Percentiles rank a stretch among this genome's conserved stretches.
These are phyloP conservation scores for Lithosia quadra DNA, from an alignment of 2,888 invertebrate species.

Conservation along the genomic window DNA sequence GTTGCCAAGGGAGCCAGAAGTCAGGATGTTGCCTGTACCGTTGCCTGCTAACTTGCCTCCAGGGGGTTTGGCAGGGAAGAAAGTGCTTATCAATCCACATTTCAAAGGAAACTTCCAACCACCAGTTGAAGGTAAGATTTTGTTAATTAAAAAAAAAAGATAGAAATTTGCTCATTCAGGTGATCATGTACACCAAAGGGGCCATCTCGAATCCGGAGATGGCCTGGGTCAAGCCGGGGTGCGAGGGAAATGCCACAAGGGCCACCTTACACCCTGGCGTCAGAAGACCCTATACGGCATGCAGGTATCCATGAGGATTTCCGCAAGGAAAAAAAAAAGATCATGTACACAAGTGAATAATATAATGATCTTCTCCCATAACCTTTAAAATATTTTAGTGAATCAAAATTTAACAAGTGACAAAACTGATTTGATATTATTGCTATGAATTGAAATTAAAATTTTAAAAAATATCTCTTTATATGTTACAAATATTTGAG, in stretches of 20 bases:
- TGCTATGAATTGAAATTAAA: too few relatives aligned
- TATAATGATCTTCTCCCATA: background rate
- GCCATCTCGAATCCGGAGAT: too few relatives aligned
- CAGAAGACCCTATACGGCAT: too few relatives aligned
- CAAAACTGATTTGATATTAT: background rate
- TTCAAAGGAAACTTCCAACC: conserved; percentile 88
- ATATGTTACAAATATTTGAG: too few relatives aligned
- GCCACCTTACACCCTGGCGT: too few relatives aligned
- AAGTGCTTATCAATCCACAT: conserved; percentile 90
- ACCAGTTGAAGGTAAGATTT: conserved; percentile 81
- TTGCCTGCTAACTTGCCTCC: conserved; percentile 69
- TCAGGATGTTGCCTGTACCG: conserved; percentile 77
- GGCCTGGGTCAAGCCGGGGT: too few relatives aligned
- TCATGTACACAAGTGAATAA: too few relatives aligned
- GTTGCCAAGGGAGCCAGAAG: conserved; percentile 67
- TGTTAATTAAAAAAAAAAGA: background rate
- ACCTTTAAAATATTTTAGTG: too few relatives aligned
- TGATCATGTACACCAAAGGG: background rate
- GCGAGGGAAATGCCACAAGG: too few relatives aligned
- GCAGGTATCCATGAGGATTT: too few relatives aligned
- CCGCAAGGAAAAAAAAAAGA: too few relatives aligned
- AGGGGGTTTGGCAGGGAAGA: conserved; percentile 83
- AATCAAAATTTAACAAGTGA: background rate
- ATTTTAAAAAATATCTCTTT: background rate
- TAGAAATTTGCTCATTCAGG: background rate